A percentile compares a stretch with the other conserved stretches of the same genome.
phyloP scores from a whole-genome alignment of 2,797 vertebrate species.

The Aplochiton taeniatus region DNA sequence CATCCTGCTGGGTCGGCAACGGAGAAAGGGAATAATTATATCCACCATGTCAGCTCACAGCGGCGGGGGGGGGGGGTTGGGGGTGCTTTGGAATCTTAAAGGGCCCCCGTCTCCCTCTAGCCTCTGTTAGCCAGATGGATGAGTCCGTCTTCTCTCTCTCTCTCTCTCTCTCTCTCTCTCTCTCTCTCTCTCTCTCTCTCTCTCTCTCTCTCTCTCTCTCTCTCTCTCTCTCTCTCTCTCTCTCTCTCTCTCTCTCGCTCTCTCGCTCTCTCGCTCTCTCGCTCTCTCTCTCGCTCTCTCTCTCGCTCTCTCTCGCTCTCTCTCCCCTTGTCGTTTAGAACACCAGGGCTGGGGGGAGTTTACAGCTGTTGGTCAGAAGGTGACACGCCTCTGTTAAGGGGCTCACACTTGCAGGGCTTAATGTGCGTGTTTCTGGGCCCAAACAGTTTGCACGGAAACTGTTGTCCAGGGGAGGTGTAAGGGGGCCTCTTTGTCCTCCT shows the following conservation, averaged over 20 bases:
- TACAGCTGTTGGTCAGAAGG: too few relatives aligned
- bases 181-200: too few relatives aligned
- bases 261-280: not conserved
- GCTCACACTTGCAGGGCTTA: too few relatives aligned
- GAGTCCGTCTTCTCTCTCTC: conserved; percentile 4
- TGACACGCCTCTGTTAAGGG: too few relatives aligned
- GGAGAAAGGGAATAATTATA: conserved; percentile 39
- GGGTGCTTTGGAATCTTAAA: conserved; percentile 27
- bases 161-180: conserved; percentile 11
- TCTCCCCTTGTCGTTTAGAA: not conserved
- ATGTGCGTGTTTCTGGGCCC: too few relatives aligned
- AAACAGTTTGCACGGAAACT: too few relatives aligned
- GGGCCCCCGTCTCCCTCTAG: conserved; percentile 11
- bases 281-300: not conserved
- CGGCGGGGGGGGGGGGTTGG: not conserved
- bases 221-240: too few relatives aligned
- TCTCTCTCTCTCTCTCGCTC: not conserved
- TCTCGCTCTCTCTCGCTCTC: not conserved
- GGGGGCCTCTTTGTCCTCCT: too few relatives aligned
- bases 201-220: too few relatives aligned
- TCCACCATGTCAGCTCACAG: conserved; percentile 24
- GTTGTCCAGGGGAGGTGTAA: too few relatives aligned
- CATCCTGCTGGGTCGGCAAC: conserved; percentile 1
- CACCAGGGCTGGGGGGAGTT: too few relatives aligned
- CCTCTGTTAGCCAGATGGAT: conserved; percentile 33